Conservation (phyloP, 2,797 vertebrate species). For the Syngnathus acus region DNA sequence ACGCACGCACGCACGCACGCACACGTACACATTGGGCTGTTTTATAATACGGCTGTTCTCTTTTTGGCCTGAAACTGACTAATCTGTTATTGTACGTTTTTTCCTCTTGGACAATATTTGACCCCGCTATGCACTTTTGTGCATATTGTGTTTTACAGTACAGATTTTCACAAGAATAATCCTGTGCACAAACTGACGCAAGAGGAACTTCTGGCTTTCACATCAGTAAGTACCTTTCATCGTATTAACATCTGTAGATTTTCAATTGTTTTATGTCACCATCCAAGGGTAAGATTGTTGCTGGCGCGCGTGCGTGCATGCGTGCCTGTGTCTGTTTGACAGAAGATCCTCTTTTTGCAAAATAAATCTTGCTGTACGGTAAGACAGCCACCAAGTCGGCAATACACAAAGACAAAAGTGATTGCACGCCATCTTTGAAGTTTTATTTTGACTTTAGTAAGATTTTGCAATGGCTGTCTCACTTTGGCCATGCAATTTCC, state of each 20-base stretch:
- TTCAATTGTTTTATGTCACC: background rate
- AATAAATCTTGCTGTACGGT: no score
- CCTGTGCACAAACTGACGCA: slow-evolving; percentile 89
- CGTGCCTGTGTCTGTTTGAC: no score
- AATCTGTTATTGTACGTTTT: background rate
- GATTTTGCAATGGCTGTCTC: no score
- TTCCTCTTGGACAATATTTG: background rate
- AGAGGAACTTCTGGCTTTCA: slow-evolving; percentile 89
- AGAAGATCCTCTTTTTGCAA: no score
- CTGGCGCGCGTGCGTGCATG: no score
- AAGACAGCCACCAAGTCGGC: no score
- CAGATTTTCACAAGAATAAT: slow-evolving; percentile 90
- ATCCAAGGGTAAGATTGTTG: no score
- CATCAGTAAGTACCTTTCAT: slow-evolving; percentile 76
- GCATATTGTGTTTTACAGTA: slow-evolving; percentile 61
- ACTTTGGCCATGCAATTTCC: no score
- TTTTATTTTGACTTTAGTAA: no score
- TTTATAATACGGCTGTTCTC: background rate
- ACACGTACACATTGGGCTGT: background rate
- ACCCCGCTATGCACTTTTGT: background rate
- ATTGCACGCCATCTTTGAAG: no score
- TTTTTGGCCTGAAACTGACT: background rate
- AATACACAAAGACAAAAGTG: no score
- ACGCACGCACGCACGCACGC: background rate
- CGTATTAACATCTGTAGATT: background rate